phyloP scores from a whole-genome alignment of 2,888 invertebrate genomes.

The Iphiclides podalirius region DNA sequence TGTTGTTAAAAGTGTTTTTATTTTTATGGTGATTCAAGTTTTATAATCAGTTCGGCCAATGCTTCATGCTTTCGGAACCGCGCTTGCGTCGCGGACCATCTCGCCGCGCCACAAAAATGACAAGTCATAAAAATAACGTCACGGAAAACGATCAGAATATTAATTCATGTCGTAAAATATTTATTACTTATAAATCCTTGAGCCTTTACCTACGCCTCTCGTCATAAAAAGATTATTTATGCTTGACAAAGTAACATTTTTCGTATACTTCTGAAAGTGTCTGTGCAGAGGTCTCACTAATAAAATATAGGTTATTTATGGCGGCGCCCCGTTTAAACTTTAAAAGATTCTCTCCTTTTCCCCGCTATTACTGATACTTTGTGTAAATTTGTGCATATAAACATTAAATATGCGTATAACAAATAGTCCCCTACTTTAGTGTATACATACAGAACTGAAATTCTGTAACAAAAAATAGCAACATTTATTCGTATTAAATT shows the following conservation, averaged over 20 bases:
- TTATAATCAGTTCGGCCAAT: slow-evolving; percentile 65
- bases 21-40: slow-evolving; percentile 68
- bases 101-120: slow-evolving; percentile 75
- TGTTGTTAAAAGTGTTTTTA: slow-evolving; percentile 56
- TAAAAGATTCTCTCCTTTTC: slow-evolving; percentile 31
- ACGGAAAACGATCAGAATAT: slow-evolving; percentile 79
- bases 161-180: slow-evolving; percentile 80
- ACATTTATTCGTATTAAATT: too few species aligned
- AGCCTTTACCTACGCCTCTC: slow-evolving; percentile 78
- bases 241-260: slow-evolving; percentile 77
- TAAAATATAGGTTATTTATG: slow-evolving; percentile 73
- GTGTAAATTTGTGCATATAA: too few species aligned
- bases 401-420: too few species aligned
- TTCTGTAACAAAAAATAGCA: too few species aligned
- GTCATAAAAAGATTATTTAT: slow-evolving; percentile 81
- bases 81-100: slow-evolving; percentile 49
- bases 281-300: slow-evolving; percentile 62
- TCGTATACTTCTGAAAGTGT: slow-evolving; percentile 74
- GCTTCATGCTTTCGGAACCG: slow-evolving; percentile 62
- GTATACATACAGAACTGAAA: too few species aligned
- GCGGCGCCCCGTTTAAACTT: slow-evolving; percentile 59
- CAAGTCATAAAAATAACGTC: slow-evolving; percentile 79
- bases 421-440: too few species aligned
- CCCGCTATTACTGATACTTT: slow-evolving; percentile 38
- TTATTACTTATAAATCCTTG: slow-evolving; percentile 80